Evolutionary conservation across 2,888 invertebrate genomes (phyloP), one percentile per base, ranked within the genome.

Genomic region (Elmis aenea): DNA sequence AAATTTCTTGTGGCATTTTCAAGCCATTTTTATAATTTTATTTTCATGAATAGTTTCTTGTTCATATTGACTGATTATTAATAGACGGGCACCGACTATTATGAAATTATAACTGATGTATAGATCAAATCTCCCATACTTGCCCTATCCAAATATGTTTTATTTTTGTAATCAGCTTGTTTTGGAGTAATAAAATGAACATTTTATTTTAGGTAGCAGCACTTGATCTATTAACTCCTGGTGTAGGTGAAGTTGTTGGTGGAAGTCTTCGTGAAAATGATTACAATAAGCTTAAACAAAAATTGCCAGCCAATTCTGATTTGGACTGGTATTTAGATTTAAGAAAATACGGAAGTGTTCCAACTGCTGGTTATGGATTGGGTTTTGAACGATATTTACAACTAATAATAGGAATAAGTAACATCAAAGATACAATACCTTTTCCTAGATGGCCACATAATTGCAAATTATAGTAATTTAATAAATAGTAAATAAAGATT

Each of bases 391-490:
- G 99, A 53, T 80, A 87, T 52, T 64, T 99, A 36, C 91, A 92
- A 68, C 77, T 83, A 31, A 46, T 96, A 18, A 77, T 93, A 21
- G 83, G 85, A 30, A 76, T 92, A 21, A 69, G 71, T 26, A 97
- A 93, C 67, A 95, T 99, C 50, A 90, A 91, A 66, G 99, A 99
- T 63, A 83, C 87, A 3, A 77, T 94, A 53, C 89, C 96, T 0
- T 99, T 95, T 67, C 97, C 99, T 1, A 75, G 99, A 45, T 91
- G 90, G 85, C 86, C 91, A 6, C 90, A 90, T 64, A 87, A 85
- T 67, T 91, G 90, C 72, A 71, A 70, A 55, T 75, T 82, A 75
- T 81, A 71, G 18, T n/a, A n/a, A 10, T 23, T 23, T 23, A 23
- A 23, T 23, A 18, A 18, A 18, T 18, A 18, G n/a, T n/a, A n/a